These are phyloP conservation scores for Neotoma lepida DNA, from an alignment of 2,113 vertebrate species.

Conservation along the genomic window DNA sequence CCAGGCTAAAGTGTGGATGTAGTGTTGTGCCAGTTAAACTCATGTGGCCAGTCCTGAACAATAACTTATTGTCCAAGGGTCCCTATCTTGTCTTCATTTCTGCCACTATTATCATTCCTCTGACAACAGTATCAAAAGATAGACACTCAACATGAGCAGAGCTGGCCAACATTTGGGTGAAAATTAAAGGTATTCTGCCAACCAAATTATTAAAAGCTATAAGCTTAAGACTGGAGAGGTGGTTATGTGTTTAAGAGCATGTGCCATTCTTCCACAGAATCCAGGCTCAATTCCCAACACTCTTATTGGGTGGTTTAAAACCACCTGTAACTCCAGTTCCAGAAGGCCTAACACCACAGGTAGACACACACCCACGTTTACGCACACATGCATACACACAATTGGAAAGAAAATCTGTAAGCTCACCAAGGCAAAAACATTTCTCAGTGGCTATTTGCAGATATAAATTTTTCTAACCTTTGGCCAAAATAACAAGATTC, in stretches of 20 bases:
- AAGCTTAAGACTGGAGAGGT: not conserved
- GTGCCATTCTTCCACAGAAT: not conserved
- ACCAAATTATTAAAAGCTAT: not conserved
- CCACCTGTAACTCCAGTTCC: not conserved
- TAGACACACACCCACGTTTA: not conserved
- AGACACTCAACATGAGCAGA: not conserved
- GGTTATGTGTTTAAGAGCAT: not conserved
- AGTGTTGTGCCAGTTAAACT: not conserved
- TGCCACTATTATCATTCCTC: not conserved
- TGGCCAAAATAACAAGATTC: not conserved
- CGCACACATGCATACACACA: not conserved
- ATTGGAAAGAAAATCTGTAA: constrained; percentile 15
- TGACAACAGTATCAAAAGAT: not conserved
- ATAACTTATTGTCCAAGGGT: not conserved
- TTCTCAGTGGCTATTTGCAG: not conserved
- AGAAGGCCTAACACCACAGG: not conserved
- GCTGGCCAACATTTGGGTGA: not conserved
- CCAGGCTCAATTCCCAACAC: not conserved
- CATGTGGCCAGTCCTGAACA: not conserved
- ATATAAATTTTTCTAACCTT: not conserved
- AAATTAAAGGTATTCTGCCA: constrained; percentile 35
- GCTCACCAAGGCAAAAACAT: not conserved
- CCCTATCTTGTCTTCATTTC: not conserved
- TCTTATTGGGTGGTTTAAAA: not conserved
- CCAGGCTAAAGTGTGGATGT: too few species aligned